Conservation (phyloP, 2,113 vertebrate genomes). For the Danio rerio region DNA sequence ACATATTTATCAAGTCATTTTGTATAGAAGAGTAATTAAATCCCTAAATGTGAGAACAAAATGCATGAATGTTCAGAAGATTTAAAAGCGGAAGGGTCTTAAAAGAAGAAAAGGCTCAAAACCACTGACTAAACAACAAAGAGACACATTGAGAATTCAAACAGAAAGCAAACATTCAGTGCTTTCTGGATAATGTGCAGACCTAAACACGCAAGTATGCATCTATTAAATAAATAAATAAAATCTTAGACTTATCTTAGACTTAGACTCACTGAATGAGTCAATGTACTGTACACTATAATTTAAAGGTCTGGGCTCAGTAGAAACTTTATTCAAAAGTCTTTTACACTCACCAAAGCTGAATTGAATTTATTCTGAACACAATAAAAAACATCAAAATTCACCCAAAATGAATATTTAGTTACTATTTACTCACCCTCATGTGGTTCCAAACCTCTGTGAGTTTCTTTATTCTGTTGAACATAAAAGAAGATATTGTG, state of each 20-base stretch:
- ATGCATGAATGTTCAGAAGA: conserved; percentile 27
- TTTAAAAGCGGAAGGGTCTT: background rate
- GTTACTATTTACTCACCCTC: too few species aligned
- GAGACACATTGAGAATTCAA: background rate
- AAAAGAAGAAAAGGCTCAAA: background rate
- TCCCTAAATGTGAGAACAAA: conserved; percentile 41
- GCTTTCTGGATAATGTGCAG: background rate
- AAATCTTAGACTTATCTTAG: background rate
- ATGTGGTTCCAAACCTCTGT: too few species aligned
- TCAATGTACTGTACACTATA: background rate
- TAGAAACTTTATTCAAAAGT: too few species aligned
- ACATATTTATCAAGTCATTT: conserved; percentile 51
- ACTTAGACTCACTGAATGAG: background rate
- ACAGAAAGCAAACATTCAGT: background rate
- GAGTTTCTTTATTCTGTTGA: too few species aligned
- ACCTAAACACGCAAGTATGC: too few species aligned
- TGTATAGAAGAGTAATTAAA: conserved; percentile 53
- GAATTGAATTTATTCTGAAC: too few species aligned
- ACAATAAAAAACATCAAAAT: too few species aligned
- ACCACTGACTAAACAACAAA: background rate
- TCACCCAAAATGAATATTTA: too few species aligned
- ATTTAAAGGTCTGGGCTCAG: background rate
- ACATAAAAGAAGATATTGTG: too few species aligned
- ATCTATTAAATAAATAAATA: background rate
- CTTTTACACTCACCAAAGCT: too few species aligned